Evolutionary conservation across 1,140 invertebrate genomes (phyloP), one percentile per base, ranked within the genome.

Genomic region (Drosophila persimilis): DNA sequence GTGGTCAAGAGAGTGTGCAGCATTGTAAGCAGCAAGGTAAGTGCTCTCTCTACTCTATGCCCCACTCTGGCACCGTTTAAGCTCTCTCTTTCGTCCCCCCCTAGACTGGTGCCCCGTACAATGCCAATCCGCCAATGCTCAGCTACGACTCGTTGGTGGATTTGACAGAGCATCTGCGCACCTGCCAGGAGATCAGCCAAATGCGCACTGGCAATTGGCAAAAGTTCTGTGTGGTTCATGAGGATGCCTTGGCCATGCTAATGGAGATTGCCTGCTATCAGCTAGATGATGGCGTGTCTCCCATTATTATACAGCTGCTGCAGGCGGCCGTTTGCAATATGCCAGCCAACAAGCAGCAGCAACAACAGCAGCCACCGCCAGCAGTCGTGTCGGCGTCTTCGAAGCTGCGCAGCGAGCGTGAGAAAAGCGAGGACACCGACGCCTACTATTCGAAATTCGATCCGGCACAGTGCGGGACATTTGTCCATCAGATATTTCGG

Each of bases 181-280:
- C 96, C 15, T 98, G 98, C 80, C 94, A 96, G 55, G 98, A 99
- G 90, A 97, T 99, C 64, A 97, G 97, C 20, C 95, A 95, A 13
- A 95, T 95, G 74, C 94, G 98, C n/a, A 97, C 97, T 0, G 94
- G 95, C 58, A 99, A 99, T 92, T 99, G 98, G 98, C 98, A 99
- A 91, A 94, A 95, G 78, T 98, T 97, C 91, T 99, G 98, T 90
- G 91, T 95, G 9, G 93, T 94, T 24, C 95, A 97, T 70, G 93
- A 95, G 31, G 94, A 95, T 75, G 95, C 97, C 0, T 93, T 99
- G 44, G 92, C 95, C 8, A 97, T 96, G 93, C 92, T 98, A 62
- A 93, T 97, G 73, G 93, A 94, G 76, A 94, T 96, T 45, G 96
- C 96, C 78, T 96, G 96, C 71, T 91, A 93, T 22, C 92, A 96